Percentiles rank a stretch among this genome's conserved stretches.
phyloP scores from a whole-genome alignment of 2,888 invertebrate species.

The Tachina fera region DNA sequence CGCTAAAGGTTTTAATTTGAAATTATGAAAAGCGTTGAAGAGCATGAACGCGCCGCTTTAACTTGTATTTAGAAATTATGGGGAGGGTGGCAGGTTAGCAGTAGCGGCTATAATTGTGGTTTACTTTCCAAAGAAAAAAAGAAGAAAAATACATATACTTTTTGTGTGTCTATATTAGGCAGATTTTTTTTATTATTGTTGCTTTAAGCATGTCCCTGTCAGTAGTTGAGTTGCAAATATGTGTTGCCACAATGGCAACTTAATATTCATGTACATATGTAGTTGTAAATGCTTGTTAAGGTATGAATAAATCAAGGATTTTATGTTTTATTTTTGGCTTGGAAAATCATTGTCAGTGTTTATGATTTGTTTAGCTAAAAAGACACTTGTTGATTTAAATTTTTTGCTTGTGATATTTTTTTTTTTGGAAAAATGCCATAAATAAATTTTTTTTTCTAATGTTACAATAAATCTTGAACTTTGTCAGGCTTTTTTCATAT shows the following conservation, averaged over 20 bases:
- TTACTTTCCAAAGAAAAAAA: not conserved
- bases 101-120: not conserved
- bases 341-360: slow-evolving; percentile 63
- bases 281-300: slow-evolving; percentile 1
- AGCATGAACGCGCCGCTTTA: not conserved
- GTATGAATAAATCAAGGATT: slow-evolving; percentile 25
- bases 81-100: not conserved
- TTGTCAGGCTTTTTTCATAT: not conserved
- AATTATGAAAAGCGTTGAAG: slow-evolving; percentile 68
- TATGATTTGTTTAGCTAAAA: slow-evolving; percentile 30
- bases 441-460: not conserved
- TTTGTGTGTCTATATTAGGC: too few relatives aligned
- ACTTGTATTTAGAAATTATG: too few relatives aligned
- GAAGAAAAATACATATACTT: too few relatives aligned
- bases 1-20: slow-evolving; percentile 64
- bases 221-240: not conserved
- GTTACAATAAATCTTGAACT: slow-evolving; percentile 13
- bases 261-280: not conserved
- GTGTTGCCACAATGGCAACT: slow-evolving; percentile 11
- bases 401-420: not conserved
- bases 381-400: slow-evolving; percentile 50
- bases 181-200: not conserved
- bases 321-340: slow-evolving; percentile 21
- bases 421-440: slow-evolving; percentile 40
- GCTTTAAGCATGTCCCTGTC: slow-evolving; percentile 17